Base-by-base conservation (phyloP, 2,113 vertebrate species). In the Camelus dromedarius region DNA sequence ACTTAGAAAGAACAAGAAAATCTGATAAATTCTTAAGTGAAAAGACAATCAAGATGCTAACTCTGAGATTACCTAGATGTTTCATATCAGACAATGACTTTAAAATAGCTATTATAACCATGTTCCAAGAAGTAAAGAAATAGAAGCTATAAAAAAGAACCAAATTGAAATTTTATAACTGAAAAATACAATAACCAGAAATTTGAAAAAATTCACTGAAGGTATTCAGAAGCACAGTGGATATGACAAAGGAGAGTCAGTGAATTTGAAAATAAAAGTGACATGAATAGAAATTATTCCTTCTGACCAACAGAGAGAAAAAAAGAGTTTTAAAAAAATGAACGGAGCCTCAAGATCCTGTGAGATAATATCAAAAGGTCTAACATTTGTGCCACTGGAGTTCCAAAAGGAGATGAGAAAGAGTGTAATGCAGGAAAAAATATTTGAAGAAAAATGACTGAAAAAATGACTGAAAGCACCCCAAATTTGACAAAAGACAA, bases 1-100 rank as follows among this genome's bases (percentile, higher is more conserved):
- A 96, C 38, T 76, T 10, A 64, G 42, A 87, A 95, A 94, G 72
- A 96, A 80, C 60, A 95, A 60, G 24, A 66, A 93, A 87, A 35
- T 76, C 83, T 94, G 88, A 54, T 86, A 82, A 89, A 79, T 77
- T 89, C 79, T 91, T n/a, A 70, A 85, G 60, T 48, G 67, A 82
- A 92, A 86, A 89, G 52, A 84, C 19, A 84, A 18, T 95, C 70
- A 96, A 80, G 66, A 72, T 60, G 28, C 75, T 62, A 92, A 79
- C 10, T 50, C 28, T 73, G 89, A 85, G 42, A 67, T 85, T 86
- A n/a, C 10, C 12, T 79, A 95, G 72, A 81, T 95, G 73, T 92
- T 95, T 89, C 62, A 20, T 89, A 93, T 87, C 38, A 97, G 30
- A 48, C 38, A 93, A 2, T 72, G 82, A 73, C 58, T 97, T 96